phyloP scores from a whole-genome alignment of 2,113 vertebrate species.

The Laticauda laticaudata region DNA sequence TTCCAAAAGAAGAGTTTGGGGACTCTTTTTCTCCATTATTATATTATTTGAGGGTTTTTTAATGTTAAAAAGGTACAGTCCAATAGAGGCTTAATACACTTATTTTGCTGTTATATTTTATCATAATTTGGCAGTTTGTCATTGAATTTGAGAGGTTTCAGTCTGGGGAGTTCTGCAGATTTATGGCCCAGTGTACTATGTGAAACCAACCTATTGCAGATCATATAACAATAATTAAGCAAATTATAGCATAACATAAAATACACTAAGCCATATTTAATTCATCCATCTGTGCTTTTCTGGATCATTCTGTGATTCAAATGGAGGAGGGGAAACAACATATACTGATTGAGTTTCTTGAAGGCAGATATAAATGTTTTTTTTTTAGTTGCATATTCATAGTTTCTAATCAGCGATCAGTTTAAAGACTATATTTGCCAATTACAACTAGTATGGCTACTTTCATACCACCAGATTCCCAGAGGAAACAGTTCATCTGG shows the following conservation, averaged over 20 bases:
- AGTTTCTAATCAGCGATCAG: not conserved
- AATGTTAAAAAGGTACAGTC: not conserved
- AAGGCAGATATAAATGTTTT: not conserved
- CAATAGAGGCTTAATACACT: not conserved
- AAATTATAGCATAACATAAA: not conserved
- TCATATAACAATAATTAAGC: not conserved
- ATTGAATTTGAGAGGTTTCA: not conserved
- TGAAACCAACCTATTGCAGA: not conserved
- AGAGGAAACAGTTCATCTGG: not conserved
- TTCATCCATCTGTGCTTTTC: not conserved
- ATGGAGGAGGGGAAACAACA: not conserved
- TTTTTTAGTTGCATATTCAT: not conserved
- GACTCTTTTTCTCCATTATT: not conserved
- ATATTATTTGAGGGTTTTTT: not conserved
- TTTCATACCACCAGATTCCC: no score
- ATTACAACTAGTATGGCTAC: not conserved
- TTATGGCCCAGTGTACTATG: not conserved
- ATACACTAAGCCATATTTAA: not conserved
- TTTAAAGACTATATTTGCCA: not conserved
- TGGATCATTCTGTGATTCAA: not conserved
- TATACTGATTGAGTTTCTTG: not conserved
- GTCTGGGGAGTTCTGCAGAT: not conserved
- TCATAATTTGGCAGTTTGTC: not conserved
- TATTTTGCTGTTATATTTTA: not conserved
- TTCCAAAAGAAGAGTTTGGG: not conserved